Percentiles rank a stretch among this genome's conserved stretches.
phyloP scores from a whole-genome alignment of 2,113 vertebrate species.

The Gallinago undulata region DNA sequence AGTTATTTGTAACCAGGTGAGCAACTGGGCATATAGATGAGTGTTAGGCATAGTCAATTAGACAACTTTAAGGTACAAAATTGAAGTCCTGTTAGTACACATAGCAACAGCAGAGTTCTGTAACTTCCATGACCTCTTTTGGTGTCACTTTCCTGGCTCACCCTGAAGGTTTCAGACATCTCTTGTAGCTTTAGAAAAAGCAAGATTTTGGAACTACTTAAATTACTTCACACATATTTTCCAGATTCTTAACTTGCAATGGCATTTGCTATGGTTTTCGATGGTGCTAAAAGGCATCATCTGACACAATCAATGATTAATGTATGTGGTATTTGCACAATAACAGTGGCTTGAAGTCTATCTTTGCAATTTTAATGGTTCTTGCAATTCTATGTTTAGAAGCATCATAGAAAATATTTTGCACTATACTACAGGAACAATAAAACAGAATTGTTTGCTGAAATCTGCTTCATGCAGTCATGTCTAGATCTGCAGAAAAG shows the following conservation, averaged over 20 bases:
- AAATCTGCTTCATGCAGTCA: background rate
- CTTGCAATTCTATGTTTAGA: background rate
- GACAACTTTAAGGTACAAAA: background rate
- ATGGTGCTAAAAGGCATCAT: background rate
- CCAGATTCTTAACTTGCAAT: background rate
- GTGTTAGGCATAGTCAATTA: background rate
- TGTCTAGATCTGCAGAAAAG: background rate
- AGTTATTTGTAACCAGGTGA: background rate
- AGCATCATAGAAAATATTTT: background rate
- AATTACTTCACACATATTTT: background rate
- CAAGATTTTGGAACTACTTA: background rate
- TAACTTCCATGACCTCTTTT: background rate
- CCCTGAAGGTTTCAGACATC: background rate
- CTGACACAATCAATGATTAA: background rate
- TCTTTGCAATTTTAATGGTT: background rate
- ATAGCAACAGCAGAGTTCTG: background rate
- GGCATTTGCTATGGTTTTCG: background rate
- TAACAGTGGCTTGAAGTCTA: background rate
- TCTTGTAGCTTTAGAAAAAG: background rate
- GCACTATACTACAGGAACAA: background rate
- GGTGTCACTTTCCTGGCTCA: background rate
- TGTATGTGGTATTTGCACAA: background rate
- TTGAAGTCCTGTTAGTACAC: background rate
- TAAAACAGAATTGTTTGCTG: background rate
- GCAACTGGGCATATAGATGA: background rate